These are phyloP conservation scores for Biston stratarius DNA, from an alignment of 2,888 invertebrate genomes.

Conservation along the genomic window DNA sequence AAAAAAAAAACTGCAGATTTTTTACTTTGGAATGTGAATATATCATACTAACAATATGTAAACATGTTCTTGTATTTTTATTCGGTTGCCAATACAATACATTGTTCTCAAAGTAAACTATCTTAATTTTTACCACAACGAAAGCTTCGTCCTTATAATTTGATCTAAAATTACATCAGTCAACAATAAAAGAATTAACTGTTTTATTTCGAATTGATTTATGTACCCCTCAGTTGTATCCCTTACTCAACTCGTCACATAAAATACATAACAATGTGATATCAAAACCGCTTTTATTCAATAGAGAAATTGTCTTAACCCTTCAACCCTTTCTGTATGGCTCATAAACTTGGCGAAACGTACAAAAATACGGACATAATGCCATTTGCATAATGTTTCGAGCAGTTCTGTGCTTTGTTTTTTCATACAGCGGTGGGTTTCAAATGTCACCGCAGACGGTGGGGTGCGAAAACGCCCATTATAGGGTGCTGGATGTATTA, in stretches of 20 bases:
- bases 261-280: conserved; percentile 69
- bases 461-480: conserved; percentile 83
- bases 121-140: too few species aligned
- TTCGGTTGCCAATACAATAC: background rate
- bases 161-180: conserved; percentile 5
- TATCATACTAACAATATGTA: too few species aligned
- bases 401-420: conserved; percentile 83
- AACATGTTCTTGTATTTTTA: background rate
- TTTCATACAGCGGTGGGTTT: conserved; percentile 82
- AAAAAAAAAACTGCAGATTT: too few species aligned
- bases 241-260: conserved; percentile 41
- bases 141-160: background rate
- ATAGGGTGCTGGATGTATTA: conserved; percentile 81
- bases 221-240: conserved; percentile 29
- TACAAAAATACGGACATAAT: conserved; percentile 84
- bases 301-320: conserved; percentile 75
- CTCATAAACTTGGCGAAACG: conserved; percentile 83
- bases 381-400: conserved; percentile 85
- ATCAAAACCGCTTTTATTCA: conserved; percentile 69
- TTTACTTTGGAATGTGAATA: too few species aligned
- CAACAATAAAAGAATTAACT: conserved; percentile 34
- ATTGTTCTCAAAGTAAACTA: background rate
- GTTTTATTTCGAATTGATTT: conserved; percentile 32
- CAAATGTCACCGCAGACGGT: conserved; percentile 83
- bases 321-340: conserved; percentile 80